phyloP scores from a whole-genome alignment of 2,888 invertebrate species.

The Pachycephus smyrnensis region DNA sequence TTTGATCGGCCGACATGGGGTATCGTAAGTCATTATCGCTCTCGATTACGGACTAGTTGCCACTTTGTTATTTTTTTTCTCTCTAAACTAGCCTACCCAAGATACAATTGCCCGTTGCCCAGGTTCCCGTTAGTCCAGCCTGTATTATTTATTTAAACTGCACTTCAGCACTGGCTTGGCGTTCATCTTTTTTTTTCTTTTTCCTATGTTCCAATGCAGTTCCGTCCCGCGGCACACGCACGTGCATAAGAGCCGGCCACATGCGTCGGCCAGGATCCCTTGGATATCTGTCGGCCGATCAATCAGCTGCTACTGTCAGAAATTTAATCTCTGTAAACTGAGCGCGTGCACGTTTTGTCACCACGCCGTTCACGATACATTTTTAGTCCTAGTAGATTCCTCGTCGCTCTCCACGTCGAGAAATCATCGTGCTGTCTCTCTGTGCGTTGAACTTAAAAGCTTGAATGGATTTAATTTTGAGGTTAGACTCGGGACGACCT shows the following conservation, averaged over 20 bases:
- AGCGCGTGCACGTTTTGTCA: constrained; percentile 19
- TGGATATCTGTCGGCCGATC: constrained; percentile 22
- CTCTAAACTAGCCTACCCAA: background rate
- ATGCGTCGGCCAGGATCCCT: background rate
- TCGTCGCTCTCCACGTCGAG: background rate
- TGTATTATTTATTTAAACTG: background rate
- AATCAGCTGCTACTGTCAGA: constrained; percentile 26
- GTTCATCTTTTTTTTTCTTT: background rate
- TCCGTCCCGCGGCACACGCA: background rate
- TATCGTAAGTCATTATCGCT: too few species aligned
- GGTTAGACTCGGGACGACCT: background rate
- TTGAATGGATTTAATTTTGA: background rate
- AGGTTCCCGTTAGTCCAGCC: background rate
- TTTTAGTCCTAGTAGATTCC: background rate
- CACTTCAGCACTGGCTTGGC: background rate
- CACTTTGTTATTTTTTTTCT: too few species aligned
- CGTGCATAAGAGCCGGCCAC: background rate
- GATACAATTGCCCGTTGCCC: background rate
- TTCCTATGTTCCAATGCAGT: background rate
- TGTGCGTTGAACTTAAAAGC: background rate
- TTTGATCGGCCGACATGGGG: too few species aligned
- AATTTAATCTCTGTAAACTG: constrained; percentile 24
- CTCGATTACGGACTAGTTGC: too few species aligned
- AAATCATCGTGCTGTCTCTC: background rate
- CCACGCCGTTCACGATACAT: constrained; percentile 8